phyloP scores from a whole-genome alignment of 2,888 invertebrate species.

The Machimus rusticus region DNA sequence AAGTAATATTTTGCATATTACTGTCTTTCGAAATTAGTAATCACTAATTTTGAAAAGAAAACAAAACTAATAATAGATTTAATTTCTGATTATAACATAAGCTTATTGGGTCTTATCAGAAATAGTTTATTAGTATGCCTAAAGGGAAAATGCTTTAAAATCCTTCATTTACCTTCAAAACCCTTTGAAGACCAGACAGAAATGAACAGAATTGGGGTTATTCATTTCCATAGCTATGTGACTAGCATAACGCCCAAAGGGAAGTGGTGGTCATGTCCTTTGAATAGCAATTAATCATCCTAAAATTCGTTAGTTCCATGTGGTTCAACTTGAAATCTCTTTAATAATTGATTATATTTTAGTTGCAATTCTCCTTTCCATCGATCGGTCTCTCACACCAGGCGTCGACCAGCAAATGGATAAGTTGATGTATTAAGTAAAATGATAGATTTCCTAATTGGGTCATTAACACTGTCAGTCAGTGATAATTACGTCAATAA shows the following conservation, averaged over 20 bases:
- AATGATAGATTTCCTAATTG: conserved; percentile 21
- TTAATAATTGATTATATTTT: conserved; percentile 17
- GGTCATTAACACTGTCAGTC: conserved; percentile 15
- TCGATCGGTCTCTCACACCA: not conserved
- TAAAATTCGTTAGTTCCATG: conserved; percentile 10
- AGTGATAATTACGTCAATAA: not conserved
- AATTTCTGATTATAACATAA: not conserved
- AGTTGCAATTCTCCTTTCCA: not conserved
- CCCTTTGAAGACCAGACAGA: not conserved
- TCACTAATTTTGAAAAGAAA: too few relatives aligned
- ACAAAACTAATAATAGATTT: too few relatives aligned
- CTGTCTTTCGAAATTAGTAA: too few relatives aligned
- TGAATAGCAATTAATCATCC: conserved; percentile 9
- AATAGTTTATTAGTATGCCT: not conserved
- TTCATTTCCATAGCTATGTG: not conserved
- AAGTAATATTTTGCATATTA: too few relatives aligned
- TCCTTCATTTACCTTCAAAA: not conserved
- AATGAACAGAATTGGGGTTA: not conserved
- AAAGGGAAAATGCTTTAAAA: not conserved
- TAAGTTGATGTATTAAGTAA: not conserved
- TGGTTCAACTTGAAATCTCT: not conserved
- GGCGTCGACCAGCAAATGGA: not conserved
- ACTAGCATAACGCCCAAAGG: not conserved
- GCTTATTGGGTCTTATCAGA: not conserved
- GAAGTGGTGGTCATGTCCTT: not conserved